Evolutionary conservation across 2,113 vertebrate genomes (phyloP), one percentile per base, ranked within the genome.

Genomic region (Bufo gargarizans): DNA sequence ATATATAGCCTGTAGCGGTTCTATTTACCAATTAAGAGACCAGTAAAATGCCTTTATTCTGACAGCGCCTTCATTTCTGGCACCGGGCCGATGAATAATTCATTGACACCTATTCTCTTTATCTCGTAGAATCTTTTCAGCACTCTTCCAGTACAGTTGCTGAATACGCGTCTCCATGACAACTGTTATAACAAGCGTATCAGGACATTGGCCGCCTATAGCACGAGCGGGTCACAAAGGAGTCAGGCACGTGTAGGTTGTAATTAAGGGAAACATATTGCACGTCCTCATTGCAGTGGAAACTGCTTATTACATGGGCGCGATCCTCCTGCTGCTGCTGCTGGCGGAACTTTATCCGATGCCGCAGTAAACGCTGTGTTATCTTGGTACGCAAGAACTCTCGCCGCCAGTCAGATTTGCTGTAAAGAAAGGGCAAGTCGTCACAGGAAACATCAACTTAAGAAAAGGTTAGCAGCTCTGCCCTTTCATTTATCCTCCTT

Each of bases 31-130:
- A 67, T 81, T 67, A 69, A 45, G 17, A 67, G 16, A 20, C 14
- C 4, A 69, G 71, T 80, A 45, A 71, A 87, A 58, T 58, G 59
- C 47, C 53, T 58, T 61, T 50, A 82, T 82, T 88, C 13, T 58
- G 56, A 85, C 55, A 58, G 6, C 50, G 47, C 69, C 53, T n/a
- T 59, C 33, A 0, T 47, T 47, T 61, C 55, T 19, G 78, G 59
- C 65, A 80, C 74, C 33, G 20, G 55, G 77, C 17, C n/a, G 55
- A 87, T 87, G 56, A 82, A 88, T 74, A 82, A 82, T 88, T 72
- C 79, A 81, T 74, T 22, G 67, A 74, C 82, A 82, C 55, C 65
- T 81, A 74, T 88, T 77, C 78, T 86, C 79, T 63, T 47, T 65
- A 50, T 53, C 58, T 49, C 12, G 0, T 65, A 12, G 59, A 67